Percentiles rank a stretch among this genome's conserved stretches.
These are phyloP conservation scores for Timema cristinae DNA, from an alignment of 2,888 invertebrate genomes.

Conservation along the genomic window DNA sequence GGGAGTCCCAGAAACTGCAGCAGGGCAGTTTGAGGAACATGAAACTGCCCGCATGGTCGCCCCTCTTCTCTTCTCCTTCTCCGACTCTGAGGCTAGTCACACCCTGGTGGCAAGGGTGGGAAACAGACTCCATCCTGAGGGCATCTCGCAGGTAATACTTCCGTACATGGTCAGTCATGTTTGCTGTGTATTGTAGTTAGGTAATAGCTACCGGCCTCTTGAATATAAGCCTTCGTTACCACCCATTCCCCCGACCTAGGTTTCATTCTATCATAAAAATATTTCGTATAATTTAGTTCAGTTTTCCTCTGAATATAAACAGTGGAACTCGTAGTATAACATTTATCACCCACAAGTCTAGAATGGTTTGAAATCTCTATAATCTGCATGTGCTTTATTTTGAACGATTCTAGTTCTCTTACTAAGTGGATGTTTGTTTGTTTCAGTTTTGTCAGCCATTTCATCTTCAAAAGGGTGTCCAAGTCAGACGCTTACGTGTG, in stretches of 20 bases:
- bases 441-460: slow-evolving; percentile 82
- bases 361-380: not conserved
- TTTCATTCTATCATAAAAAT: too few relatives aligned
- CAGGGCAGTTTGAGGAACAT: slow-evolving; percentile 90
- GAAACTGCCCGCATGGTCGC: slow-evolving; percentile 89
- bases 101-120: slow-evolving; percentile 73
- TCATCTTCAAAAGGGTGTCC: slow-evolving; percentile 74
- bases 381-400: not conserved
- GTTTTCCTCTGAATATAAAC: too few relatives aligned
- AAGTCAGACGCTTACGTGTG: slow-evolving; percentile 59
- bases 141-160: slow-evolving; percentile 49
- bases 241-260: too few relatives aligned
- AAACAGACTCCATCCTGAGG: slow-evolving; percentile 54
- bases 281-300: too few relatives aligned
- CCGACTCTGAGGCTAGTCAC: slow-evolving; percentile 81
- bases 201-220: too few relatives aligned
- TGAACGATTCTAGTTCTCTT: not conserved
- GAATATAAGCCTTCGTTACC: too few relatives aligned
- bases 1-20: slow-evolving; percentile 70
- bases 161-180: not conserved
- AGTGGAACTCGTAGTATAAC: too few relatives aligned
- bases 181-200: slow-evolving; percentile 16
- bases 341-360: too few relatives aligned
- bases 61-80: slow-evolving; percentile 90
- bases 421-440: not conserved